These are phyloP conservation scores for Rhodinocichla rosea DNA, from an alignment of 2,113 vertebrate species.

Conservation along the genomic window DNA sequence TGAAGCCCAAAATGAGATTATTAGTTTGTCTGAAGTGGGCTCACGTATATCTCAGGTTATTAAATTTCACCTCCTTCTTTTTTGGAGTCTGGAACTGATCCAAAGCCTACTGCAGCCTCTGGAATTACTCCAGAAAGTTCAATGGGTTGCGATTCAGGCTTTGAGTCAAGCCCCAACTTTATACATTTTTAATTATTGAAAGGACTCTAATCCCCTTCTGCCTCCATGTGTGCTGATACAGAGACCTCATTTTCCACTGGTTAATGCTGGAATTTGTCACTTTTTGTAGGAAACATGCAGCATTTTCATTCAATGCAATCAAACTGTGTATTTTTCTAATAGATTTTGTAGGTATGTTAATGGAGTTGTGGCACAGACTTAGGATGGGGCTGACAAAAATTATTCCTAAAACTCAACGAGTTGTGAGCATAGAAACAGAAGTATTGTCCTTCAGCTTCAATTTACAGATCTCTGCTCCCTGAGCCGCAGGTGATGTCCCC, in stretches of 20 bases:
- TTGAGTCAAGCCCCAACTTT: conserved; percentile 25
- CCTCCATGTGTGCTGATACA: conserved; percentile 24
- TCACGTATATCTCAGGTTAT: background rate
- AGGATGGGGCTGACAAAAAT: background rate
- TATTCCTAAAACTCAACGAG: background rate
- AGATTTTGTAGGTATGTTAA: background rate
- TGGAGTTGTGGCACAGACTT: background rate
- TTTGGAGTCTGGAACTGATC: background rate
- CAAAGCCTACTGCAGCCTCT: conserved; percentile 8
- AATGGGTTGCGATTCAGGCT: conserved; percentile 26
- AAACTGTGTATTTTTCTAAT: background rate
- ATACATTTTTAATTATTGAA: conserved; percentile 49
- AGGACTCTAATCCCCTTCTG: conserved; percentile 33
- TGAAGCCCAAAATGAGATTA: background rate
- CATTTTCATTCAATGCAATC: background rate
- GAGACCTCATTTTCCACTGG: background rate
- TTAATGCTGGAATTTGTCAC: background rate
- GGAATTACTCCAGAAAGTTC: conserved; percentile 28
- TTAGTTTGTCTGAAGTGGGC: background rate
- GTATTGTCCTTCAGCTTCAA: background rate
- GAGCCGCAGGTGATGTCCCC: background rate
- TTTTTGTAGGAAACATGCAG: background rate
- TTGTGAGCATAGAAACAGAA: background rate
- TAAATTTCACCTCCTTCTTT: conserved; percentile 18
- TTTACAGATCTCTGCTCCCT: background rate